These are phyloP conservation scores for Cirrhinus mrigala DNA, from an alignment of 2,797 vertebrate species.

Conservation along the genomic window DNA sequence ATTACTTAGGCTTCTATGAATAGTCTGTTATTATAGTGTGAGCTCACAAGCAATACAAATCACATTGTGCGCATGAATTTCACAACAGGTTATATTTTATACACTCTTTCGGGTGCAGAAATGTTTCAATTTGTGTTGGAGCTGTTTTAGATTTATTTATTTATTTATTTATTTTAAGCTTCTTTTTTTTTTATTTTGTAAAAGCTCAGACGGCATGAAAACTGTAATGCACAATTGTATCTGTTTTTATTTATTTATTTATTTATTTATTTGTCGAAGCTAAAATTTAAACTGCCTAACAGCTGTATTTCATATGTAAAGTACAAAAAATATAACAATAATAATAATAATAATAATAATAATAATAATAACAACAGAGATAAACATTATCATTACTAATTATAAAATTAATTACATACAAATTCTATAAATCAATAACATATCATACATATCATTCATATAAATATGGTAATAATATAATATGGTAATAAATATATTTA, in stretches of 20 bases:
- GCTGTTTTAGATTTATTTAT: background rate
- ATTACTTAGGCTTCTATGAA: conserved; percentile 15
- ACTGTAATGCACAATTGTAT: background rate
- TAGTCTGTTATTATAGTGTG: background rate
- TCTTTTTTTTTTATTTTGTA: background rate
- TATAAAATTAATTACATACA: too few relatives aligned
- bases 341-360: background rate
- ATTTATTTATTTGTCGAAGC: background rate
- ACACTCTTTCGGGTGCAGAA: background rate
- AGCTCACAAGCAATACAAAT: conserved; percentile 9
- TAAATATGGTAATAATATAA: too few relatives aligned
- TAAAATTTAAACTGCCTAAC: background rate
- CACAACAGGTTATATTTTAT: background rate
- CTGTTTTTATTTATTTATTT: too few relatives aligned
- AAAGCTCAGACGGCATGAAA: background rate
- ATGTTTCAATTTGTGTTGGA: background rate
- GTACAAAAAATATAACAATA: background rate
- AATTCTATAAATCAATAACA: background rate
- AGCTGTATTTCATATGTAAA: background rate
- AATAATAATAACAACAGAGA: background rate
- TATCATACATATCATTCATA: too few relatives aligned
- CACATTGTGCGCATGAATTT: background rate
- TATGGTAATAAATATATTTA: too few relatives aligned
- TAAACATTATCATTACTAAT: too few relatives aligned
- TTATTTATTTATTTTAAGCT: background rate